These are phyloP conservation scores for Taurulus bubalis DNA, from an alignment of 2,113 vertebrate genomes.

Conservation along the genomic window DNA sequence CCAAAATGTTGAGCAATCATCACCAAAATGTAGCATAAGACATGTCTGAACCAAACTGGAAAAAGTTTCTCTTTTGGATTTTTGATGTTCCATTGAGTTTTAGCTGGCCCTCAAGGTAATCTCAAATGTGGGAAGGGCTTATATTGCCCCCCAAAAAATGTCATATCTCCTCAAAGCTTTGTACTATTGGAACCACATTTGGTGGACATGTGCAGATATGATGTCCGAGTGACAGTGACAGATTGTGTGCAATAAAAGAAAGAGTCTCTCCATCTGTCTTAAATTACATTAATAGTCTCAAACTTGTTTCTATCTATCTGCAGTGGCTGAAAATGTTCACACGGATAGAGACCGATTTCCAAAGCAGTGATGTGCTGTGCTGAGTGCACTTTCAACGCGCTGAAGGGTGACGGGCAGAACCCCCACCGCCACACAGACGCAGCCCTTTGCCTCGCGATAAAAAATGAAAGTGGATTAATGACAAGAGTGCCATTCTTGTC, in stretches of 20 bases:
- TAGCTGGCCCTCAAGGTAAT: neutral
- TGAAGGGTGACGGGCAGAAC: conserved; percentile 29
- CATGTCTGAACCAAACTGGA: neutral
- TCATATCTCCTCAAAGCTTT: neutral
- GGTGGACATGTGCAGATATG: neutral
- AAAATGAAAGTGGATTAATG: conserved; percentile 55
- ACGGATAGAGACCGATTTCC: neutral
- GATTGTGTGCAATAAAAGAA: neutral
- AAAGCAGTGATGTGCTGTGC: conserved; percentile 14
- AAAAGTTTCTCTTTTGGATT: neutral
- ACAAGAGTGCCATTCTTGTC: conserved; percentile 31
- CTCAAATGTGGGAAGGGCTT: neutral
- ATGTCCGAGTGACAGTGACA: neutral
- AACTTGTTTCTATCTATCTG: neutral
- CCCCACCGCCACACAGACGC: conserved; percentile 5
- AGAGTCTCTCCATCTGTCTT: neutral
- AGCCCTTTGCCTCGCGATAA: conserved; percentile 19
- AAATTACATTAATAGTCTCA: conserved; percentile 1
- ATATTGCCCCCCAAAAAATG: neutral
- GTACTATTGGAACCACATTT: neutral
- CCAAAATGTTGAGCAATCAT: neutral
- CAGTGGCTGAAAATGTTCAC: neutral
- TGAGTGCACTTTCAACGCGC: conserved; percentile 16
- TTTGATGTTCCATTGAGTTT: neutral
- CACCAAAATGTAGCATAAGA: neutral